Percentiles rank a stretch among this genome's conserved stretches.
Evolutionary conservation across 2,888 invertebrate species (phyloP).

Genomic region (Amorpha juglandis): DNA sequence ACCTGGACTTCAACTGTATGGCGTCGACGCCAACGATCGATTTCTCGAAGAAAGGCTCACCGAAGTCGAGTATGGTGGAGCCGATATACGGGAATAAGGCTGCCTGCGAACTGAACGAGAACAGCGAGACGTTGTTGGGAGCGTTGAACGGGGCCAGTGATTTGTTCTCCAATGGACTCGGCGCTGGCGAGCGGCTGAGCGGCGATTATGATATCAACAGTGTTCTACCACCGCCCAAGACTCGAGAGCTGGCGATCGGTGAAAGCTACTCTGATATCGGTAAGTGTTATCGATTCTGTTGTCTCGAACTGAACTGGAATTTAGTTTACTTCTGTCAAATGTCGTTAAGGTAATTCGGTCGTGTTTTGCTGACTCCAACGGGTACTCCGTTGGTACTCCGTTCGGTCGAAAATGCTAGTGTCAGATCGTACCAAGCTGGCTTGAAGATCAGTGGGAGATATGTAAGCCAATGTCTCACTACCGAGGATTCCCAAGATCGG

Average conservation of each 20-base stretch:
- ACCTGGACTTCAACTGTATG: conserved; percentile 80
- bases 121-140: conserved; percentile 67
- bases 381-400: too few species aligned
- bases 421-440: too few species aligned
- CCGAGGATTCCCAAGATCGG: too few species aligned
- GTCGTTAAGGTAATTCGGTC: too few species aligned
- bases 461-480: too few species aligned
- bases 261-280: conserved; percentile 83
- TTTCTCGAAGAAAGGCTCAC: conserved; percentile 74
- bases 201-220: conserved; percentile 80
- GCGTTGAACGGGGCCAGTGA: conserved; percentile 73
- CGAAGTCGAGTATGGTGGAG: conserved; percentile 72
- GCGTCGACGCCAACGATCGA: conserved; percentile 77
- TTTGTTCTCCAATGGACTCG: conserved; percentile 75
- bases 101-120: conserved; percentile 73
- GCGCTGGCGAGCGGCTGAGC: conserved; percentile 67
- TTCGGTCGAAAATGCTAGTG: too few species aligned
- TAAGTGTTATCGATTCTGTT: conserved; percentile 47
- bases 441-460: too few species aligned
- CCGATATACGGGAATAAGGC: conserved; percentile 81
- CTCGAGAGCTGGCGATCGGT: conserved; percentile 79
- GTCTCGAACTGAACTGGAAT: too few species aligned
- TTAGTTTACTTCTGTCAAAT: too few species aligned
- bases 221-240: conserved; percentile 79
- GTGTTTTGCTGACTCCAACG: too few species aligned